Conservation (phyloP, 2,888 invertebrate genomes). For the Drosophila putrida region DNA sequence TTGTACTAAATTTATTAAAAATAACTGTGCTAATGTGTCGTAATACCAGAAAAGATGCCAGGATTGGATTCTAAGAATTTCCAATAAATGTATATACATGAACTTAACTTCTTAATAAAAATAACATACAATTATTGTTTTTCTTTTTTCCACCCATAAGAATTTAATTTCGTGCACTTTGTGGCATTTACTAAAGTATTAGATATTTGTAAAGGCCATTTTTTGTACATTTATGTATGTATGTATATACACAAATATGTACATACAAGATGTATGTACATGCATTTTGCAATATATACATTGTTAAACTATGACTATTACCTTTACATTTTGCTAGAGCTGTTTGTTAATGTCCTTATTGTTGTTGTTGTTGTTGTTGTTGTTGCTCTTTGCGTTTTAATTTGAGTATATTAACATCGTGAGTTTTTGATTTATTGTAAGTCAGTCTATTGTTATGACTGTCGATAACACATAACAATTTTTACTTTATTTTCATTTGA, state of each 20-base stretch:
- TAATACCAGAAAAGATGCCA: neutral
- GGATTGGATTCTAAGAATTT: constrained; percentile 5
- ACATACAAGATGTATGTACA: neutral
- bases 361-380: constrained; percentile 17
- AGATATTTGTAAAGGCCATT: neutral
- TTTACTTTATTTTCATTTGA: neutral
- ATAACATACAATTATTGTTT: neutral
- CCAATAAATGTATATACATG: neutral
- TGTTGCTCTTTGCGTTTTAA: constrained; percentile 21
- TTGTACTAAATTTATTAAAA: neutral
- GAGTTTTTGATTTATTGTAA: constrained; percentile 4
- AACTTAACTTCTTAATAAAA: constrained; percentile 3
- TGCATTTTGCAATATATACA: neutral
- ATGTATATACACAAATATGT: constrained; percentile 10
- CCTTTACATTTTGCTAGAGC: constrained; percentile 5
- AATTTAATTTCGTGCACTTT: constrained; percentile 11
- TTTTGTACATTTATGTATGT: neutral
- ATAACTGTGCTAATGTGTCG: constrained; percentile 25
- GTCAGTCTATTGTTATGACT: constrained; percentile 5
- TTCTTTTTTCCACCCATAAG: neutral
- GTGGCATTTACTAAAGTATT: neutral
- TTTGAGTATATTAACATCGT: constrained; percentile 15
- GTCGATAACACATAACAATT: neutral
- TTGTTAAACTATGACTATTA: constrained; percentile 1
- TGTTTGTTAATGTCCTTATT: constrained; percentile 20